Base-by-base conservation (phyloP, 2,888 invertebrate species). In the Cantharis flavilabris region DNA sequence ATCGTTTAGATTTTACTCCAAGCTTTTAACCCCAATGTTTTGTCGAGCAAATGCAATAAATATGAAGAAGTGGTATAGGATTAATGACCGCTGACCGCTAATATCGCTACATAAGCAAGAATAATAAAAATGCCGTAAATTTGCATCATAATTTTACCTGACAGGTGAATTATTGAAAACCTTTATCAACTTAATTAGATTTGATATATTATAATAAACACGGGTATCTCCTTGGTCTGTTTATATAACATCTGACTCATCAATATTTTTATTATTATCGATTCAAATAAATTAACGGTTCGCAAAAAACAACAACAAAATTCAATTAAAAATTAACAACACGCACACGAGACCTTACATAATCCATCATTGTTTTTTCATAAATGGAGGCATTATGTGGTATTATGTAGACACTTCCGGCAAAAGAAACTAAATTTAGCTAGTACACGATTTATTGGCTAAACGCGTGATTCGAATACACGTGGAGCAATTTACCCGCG, bases 71-170 rank as follows among this genome's bases (percentile, higher is more conserved):
- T 72, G 69, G 76, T 70, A 72, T 71, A 76, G 65, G 62, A 73
- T 73, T 73, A 76, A 73, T 71, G 73, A 76, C 70, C 76, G 70
- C 73, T 76, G 73, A 73, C 73, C 73, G 70, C 30, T 70, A 62
- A 62, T 73, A 69, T 23, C 67, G 73, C 67, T 30, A 30, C 69
- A 73, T 70, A 70, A 76, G 70, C 30, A 72, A 63, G 33, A 26
- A 70, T 28, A 26, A 70, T 28, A 70, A 63, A 72, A 71, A 28
- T 69, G 26, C 20, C 9, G 33, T 16, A 70, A 70, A 70, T 70
- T 20, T 70, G 33, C 71, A 70, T 70, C 30, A 69, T 71, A 63
- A 20, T 71, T 62, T 23, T 63, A 18, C 69, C 20, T 70, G 69
- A 67, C 26, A 69, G 65, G 69, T 73, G 23, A 33, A 16, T 64